Conservation (phyloP, 2,113 vertebrate species). For the Tauraco erythrolophus region DNA sequence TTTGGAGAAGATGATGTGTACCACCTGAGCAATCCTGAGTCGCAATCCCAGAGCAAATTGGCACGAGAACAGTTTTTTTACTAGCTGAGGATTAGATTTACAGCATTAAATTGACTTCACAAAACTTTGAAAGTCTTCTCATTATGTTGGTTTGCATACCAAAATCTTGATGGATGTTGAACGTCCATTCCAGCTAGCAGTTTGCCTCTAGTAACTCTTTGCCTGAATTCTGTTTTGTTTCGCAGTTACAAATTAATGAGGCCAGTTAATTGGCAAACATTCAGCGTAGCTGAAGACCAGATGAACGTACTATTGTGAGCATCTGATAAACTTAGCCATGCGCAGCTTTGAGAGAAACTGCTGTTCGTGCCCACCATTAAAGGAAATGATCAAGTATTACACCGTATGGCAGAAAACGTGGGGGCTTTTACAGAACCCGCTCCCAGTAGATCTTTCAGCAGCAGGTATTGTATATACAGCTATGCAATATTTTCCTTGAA, state of each 20-base stretch:
- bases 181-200: neutral
- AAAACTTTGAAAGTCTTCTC: neutral
- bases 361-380: neutral
- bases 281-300: neutral
- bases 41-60: neutral
- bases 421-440: neutral
- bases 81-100: neutral
- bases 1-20: neutral
- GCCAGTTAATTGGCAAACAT: slow-evolving; percentile 36
- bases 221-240: slow-evolving; percentile 28
- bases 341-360: neutral
- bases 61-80: neutral
- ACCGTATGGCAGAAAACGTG: neutral
- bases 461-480: neutral
- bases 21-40: neutral
- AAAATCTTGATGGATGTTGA: neutral
- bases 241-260: slow-evolving; percentile 59
- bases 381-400: neutral
- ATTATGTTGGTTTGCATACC: neutral
- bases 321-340: slow-evolving; percentile 15
- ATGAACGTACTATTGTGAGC: slow-evolving; percentile 18
- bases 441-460: neutral
- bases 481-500: neutral
- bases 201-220: neutral
- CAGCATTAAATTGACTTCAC: neutral